Percentiles rank a stretch among this genome's conserved stretches.
Evolutionary conservation across 1,140 invertebrate genomes (phyloP).

Genomic region (Formica exsecta): DNA sequence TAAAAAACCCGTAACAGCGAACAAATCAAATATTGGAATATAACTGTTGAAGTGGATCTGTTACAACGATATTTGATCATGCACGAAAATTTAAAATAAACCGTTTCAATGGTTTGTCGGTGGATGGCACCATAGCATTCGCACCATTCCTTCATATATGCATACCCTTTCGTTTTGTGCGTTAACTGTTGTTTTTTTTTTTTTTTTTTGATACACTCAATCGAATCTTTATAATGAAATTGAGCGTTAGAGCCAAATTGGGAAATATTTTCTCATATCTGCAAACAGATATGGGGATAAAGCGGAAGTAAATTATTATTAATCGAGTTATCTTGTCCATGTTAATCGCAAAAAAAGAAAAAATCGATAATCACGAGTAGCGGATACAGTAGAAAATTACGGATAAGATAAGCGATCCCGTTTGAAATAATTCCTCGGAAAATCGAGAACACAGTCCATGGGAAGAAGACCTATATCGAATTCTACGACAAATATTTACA

Average conservation of each 20-base stretch:
- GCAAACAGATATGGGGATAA: background rate
- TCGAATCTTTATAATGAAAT: constrained; percentile 34
- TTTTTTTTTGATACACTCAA: background rate
- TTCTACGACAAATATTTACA: constrained; percentile 69
- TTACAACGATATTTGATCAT: constrained; percentile 38
- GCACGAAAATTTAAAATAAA: constrained; percentile 33
- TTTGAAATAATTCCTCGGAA: constrained; percentile 40
- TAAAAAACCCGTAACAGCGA: background rate
- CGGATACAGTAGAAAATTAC: constrained; percentile 4
- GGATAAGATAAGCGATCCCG: background rate
- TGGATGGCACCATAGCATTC: background rate
- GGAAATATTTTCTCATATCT: constrained; percentile 43
- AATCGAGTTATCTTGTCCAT: constrained; percentile 30
- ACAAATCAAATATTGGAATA: constrained; percentile 21
- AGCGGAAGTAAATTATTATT: constrained; percentile 44
- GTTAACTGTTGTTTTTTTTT: constrained; percentile 21
- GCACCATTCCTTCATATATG: background rate
- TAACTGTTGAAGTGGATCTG: constrained; percentile 27
- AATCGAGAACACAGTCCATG: constrained; percentile 28
- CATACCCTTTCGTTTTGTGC: background rate
- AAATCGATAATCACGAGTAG: too few relatives aligned
- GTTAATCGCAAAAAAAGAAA: background rate
- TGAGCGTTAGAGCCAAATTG: constrained; percentile 15
- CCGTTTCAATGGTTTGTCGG: constrained; percentile 11
- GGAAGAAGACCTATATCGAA: constrained; percentile 44